These are phyloP conservation scores for Drosophila sucinea DNA, from an alignment of 1,140 invertebrate genomes.

Conservation along the genomic window DNA sequence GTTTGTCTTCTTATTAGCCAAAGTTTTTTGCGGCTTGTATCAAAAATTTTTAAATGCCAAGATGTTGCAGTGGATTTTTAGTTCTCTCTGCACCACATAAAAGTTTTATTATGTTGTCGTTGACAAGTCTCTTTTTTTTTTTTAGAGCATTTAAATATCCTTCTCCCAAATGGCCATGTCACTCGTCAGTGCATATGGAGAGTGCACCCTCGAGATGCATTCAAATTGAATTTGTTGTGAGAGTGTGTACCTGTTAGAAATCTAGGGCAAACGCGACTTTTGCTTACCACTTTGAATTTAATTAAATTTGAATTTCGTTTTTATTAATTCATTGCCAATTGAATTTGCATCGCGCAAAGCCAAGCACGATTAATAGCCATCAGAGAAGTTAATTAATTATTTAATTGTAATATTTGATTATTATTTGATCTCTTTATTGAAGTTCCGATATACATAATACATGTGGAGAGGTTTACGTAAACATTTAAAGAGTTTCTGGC, in stretches of 20 bases:
- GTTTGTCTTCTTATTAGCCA: not conserved
- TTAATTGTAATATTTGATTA: slow-evolving; percentile 18
- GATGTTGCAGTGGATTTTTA: too few relatives aligned
- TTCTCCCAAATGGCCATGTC: not conserved
- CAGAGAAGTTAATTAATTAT: slow-evolving; percentile 7
- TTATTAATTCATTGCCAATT: slow-evolving; percentile 18
- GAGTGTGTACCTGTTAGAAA: not conserved
- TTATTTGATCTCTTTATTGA: slow-evolving; percentile 20
- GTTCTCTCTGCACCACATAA: slow-evolving; percentile 14
- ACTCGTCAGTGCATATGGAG: slow-evolving; percentile 21
- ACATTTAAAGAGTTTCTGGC: not conserved
- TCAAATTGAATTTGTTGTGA: slow-evolving; percentile 52
- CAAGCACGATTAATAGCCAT: not conserved
- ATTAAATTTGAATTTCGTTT: slow-evolving; percentile 7
- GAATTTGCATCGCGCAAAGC: slow-evolving; percentile 8
- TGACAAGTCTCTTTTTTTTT: slow-evolving; percentile 2
- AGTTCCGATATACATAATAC: slow-evolving; percentile 14
- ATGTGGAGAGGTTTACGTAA: not conserved
- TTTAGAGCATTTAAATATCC: slow-evolving; percentile 1
- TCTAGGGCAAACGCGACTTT: not conserved
- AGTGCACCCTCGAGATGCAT: slow-evolving; percentile 20
- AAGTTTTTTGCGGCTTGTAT: slow-evolving; percentile 24
- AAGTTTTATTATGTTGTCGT: slow-evolving; percentile 34
- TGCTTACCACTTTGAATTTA: not conserved
- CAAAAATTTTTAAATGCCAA: slow-evolving; percentile 38